Base-by-base conservation (phyloP, 2,888 invertebrate species). In the Schrankia costaestrigalis region DNA sequence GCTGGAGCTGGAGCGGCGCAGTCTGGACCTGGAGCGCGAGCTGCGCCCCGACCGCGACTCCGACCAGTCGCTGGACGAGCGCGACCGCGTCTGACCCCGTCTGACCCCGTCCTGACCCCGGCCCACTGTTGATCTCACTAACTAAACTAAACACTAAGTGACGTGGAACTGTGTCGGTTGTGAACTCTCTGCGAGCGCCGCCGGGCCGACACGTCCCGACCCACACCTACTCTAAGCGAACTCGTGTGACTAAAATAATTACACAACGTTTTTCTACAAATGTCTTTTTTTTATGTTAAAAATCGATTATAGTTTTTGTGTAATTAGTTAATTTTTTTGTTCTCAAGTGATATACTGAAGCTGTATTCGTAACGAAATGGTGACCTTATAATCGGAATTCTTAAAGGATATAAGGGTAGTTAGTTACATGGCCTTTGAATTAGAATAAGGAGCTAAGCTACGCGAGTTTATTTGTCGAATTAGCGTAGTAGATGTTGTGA, bases 331-430 rank as follows among this genome's bases (percentile, higher is more conserved):
- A 73, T 78, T 72, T 78, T 67, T 24, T 24, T n/a, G 6, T 12
- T 79, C 74, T 78, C 78, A 81, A 83, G 86, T 85, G 86, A 87
- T 86, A 83, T 78, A 78, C 64, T 71, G 66, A 77, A 62, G 74
- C 71, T 78, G 80, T 78, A 78, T 74, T 77, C 68, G 69, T 78
- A 75, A 79, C 72, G 73, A 80, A 78, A 82, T 75, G 72, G 82
- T 85, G 85, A 82, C 83, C 83, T 85, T 85, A 76, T 73, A 75
- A 74, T 74, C 72, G 81, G 79, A 80, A 84, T 85, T 84, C 76
- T 79, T 76, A 73, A 83, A 78, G 78, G 80, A 81, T 77, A 66
- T 84, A 84, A 85, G 84, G 78, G 79, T 85, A 84, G 84, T 63
- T 83, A 82, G 78, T 72, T 71, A 76, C 76, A 84, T 71, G 85